Base-by-base conservation (phyloP, 2,888 invertebrate species). In the Epirrita christyi region DNA sequence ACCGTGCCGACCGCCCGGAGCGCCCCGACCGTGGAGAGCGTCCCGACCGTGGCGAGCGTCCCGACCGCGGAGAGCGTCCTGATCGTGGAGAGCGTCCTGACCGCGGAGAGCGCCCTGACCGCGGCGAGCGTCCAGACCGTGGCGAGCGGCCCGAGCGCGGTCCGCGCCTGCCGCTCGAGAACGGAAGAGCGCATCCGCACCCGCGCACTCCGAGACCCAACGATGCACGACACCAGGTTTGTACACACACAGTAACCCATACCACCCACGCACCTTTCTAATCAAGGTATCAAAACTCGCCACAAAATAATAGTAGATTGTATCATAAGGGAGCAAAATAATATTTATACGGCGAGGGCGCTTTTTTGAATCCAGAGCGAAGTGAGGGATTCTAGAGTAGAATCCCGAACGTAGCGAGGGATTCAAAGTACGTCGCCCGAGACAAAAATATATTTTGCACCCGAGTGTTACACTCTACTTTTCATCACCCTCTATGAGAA, bases 81-180 rank as follows among this genome's bases (percentile, higher is more conserved):
- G 74, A 68, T 48, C 58, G 69, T 10, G 60, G 63, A 15, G 70
- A 68, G 53, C 64, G 64, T 15, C n/a, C 55, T 21, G 74, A 67
- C 52, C 57, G 68, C 11, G 58, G 60, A 14, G 68, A 67, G 46
- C 61, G 64, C 34, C 9, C 48, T 7, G 65, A 66, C 55, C 56
- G 68, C 13, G 58, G 61, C 13, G 68, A 65, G 56, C 67, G 72
- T 5, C 46, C 53, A n/a, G 67, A 64, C 38, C 59, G 64, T 57
- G 8, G 54, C 38, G 64, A 80, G 79, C 60, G 75, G 15, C 48
- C 57, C 29, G 82, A 81, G 68, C 71, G 83, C 48, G 48, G 55
- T 8, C 53, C 50, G 32, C 83, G 84, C 61, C 74, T 79, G 64
- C 85, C 85, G 50, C 72, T 86, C 7, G 87, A 88, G 85, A 89